These are phyloP conservation scores for Stomatorhinus ivindoensis DNA, from an alignment of 2,113 vertebrate genomes.

Conservation along the genomic window DNA sequence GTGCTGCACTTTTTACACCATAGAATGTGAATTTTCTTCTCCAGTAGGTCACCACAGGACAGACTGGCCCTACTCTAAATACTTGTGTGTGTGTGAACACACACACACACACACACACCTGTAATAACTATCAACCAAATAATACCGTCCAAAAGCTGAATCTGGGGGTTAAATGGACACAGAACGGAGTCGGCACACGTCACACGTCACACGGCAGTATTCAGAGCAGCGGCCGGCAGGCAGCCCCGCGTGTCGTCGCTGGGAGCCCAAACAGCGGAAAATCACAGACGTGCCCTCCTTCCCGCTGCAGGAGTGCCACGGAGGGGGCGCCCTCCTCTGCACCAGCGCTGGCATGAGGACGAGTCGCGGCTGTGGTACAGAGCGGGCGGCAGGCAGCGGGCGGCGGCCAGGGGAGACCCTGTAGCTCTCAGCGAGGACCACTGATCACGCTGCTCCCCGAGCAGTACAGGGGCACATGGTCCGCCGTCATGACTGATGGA, in stretches of 20 bases:
- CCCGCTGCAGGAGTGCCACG: not conserved
- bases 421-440: not conserved
- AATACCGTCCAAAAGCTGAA: not conserved
- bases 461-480: not conserved
- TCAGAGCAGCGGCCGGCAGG: slow-evolving; percentile 33
- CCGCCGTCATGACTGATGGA: not conserved
- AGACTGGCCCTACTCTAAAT: not conserved
- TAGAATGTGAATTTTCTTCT: not conserved
- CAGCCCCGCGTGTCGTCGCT: slow-evolving; percentile 36
- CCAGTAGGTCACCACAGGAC: not conserved
- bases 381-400: not conserved
- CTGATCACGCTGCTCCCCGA: not conserved
- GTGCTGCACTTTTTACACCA: not conserved
- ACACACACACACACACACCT: too few species aligned
- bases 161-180: not conserved
- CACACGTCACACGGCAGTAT: slow-evolving; percentile 28
- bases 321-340: not conserved
- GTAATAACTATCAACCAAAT: not conserved
- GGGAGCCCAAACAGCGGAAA: slow-evolving; percentile 15
- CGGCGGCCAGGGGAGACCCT: not conserved
- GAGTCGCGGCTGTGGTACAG: not conserved
- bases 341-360: not conserved
- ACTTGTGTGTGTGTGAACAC: too few species aligned
- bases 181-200: slow-evolving; percentile 19
- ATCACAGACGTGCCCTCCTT: slow-evolving; percentile 8